Base-by-base conservation (phyloP, 2,113 vertebrate species). In the Uropsilus gracilis region DNA sequence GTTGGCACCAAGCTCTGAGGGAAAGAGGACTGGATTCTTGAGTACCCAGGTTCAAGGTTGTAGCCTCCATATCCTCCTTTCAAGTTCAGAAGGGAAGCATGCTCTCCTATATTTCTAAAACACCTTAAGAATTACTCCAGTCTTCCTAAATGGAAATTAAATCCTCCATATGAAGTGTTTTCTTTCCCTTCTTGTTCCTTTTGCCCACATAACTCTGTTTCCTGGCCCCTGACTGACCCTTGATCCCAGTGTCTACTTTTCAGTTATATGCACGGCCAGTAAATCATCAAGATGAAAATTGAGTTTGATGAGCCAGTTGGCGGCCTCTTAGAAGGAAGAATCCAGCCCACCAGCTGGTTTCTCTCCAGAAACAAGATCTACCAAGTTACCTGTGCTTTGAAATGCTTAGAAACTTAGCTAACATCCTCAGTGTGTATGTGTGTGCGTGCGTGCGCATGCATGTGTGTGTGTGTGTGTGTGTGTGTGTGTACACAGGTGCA, bases 21-120 rank as follows among this genome's bases (percentile, higher is more conserved):
- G 48, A 86, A 63, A 59, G 61, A 59, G 8, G 8, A 57, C 17
- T 13, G 24, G 55, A 34, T 44, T 86, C 48, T 78, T 28, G 10
- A 80, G 26, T 22, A 63, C 48, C 4, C n/a, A 28, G 37, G 26
- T 8, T 82, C 16, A 30, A 37, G 48, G 50, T 68, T 53, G n/a
- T 8, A 63, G 53, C 53, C 32, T 93, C 69, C 16, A 44, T 76
- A 66, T 1, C n/a, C 3, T 0, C 12, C 55, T 57, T 34, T 63
- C 22, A 20, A 37, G 42, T 82, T 96, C 87, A 90, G 81, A 81
- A 81, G 89, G 64, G 57, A 42, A 76, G 80, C 80, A 48, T 6
- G 26, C 81, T 93, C 86, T 88, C 34, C 16, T 55, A 55, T 68
- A 37, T 90, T 92, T 86, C 48, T 91, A 92, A 94, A 90, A 32